phyloP scores from a whole-genome alignment of 2,797 vertebrate species.

The Oceanodroma leucorhoa region DNA sequence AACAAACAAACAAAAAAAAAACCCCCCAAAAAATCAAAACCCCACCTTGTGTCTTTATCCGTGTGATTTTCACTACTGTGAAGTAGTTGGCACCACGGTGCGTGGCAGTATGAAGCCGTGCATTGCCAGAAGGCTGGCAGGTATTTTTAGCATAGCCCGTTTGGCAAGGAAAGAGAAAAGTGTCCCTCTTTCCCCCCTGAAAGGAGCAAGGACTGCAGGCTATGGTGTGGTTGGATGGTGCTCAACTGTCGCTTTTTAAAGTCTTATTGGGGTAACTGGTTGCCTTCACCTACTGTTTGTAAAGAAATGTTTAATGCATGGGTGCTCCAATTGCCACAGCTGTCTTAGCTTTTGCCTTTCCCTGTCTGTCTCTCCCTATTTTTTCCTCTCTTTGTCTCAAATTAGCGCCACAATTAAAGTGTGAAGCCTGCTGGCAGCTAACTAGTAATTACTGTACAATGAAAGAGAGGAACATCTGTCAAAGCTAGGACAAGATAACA shows the following conservation, averaged over 20 bases:
- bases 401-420: slow-evolving; percentile 71
- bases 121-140: slow-evolving; percentile 22
- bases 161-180: background rate
- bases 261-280: background rate
- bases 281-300: slow-evolving; percentile 18
- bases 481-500: slow-evolving; percentile 71
- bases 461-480: slow-evolving; percentile 72
- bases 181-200: background rate
- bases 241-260: background rate
- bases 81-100: background rate
- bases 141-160: slow-evolving; percentile 44
- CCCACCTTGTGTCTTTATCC: background rate
- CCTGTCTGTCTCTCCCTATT: slow-evolving; percentile 47
- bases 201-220: background rate
- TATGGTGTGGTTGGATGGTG: background rate
- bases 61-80: background rate
- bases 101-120: background rate
- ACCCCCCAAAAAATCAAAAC: background rate
- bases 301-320: slow-evolving; percentile 28
- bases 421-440: slow-evolving; percentile 72
- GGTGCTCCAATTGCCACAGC: slow-evolving; percentile 2
- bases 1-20: too few relatives aligned
- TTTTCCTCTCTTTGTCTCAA: slow-evolving; percentile 67
- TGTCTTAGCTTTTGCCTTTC: slow-evolving; percentile 49
- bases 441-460: slow-evolving; percentile 72